Percentiles rank a stretch among this genome's conserved stretches.
Evolutionary conservation across 2,113 vertebrate species (phyloP).

Genomic region (Pyxicephalus adspersus): DNA sequence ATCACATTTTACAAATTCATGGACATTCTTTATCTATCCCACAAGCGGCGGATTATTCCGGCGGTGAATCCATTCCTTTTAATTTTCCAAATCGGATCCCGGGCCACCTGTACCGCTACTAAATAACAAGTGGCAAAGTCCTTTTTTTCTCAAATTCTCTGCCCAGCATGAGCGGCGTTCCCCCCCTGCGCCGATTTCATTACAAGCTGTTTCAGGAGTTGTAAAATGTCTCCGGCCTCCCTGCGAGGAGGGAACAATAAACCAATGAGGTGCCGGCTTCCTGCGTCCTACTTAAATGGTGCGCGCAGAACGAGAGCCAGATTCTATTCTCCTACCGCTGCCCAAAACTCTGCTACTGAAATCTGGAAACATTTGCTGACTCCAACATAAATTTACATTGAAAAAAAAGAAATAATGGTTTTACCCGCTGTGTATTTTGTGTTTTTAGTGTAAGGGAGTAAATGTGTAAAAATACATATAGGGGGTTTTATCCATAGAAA

Average conservation of each 20-base stretch:
- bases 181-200: slow-evolving; percentile 21
- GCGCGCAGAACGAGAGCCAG: not conserved
- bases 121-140: slow-evolving; percentile 8
- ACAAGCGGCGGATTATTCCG: not conserved
- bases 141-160: slow-evolving; percentile 2
- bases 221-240: not conserved
- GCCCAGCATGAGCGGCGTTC: slow-evolving; percentile 3
- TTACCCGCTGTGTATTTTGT: too few species aligned
- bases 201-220: not conserved
- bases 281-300: slow-evolving; percentile 1
- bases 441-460: too few species aligned
- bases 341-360: too few species aligned
- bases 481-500: too few species aligned
- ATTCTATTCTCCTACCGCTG: too few species aligned
- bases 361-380: too few species aligned
- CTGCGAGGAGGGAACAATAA: slow-evolving; percentile 22
- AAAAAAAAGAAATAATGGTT: too few species aligned
- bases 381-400: too few species aligned
- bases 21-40: not conserved
- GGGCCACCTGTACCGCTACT: not conserved
- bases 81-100: not conserved
- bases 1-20: not conserved
- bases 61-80: slow-evolving; percentile 10
- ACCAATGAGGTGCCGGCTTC: slow-evolving; percentile 16
- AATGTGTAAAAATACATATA: too few species aligned